Evolutionary conservation across 2,797 vertebrate genomes (phyloP), one percentile per base, ranked within the genome.

Genomic region (Loriculus beryllinus): DNA sequence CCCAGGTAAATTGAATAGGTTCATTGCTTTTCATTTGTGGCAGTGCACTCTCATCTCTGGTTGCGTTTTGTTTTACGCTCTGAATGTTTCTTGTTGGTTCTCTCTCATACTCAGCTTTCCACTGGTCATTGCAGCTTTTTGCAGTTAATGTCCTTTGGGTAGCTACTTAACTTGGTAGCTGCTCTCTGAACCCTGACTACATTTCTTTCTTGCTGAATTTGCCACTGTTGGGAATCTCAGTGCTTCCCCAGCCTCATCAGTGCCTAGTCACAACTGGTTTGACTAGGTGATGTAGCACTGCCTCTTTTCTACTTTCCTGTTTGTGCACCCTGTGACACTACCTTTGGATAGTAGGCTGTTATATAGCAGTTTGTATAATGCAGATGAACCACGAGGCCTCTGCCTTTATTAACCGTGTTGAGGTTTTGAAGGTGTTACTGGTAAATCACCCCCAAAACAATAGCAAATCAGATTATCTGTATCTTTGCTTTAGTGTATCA

Each of bases 11-110:
- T 29, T 8, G 18, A 22, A 3, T 3, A 12, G 5, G 21, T 33
- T 78, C 9, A 4, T 42, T 85, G 37, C 23, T 70, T 60, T 49
- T 31, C 4, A 7, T 85, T 26, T 76, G 47, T 33, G 64, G 10
- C 23, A 25, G 9, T 0, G 1, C 25, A 3, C 54, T 71, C 22
- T 74, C 43, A 23, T 17, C 19, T 85, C 59, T 72, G 71, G 18
- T 33, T 11, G 0, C 0, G 0, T 45, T 33, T 43, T 39, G 11
- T 7, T 87, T 71, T 23, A 28, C 15, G 6, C 12, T 43, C 9
- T 5, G 6, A 51, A 2, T 52, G 12, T 25, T 71, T 60, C 26
- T 45, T 23, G 0, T 13, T 65, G 21, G 4, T 21, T 54, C 47
- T 65, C 7, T 65, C 29, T 33, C 39, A 3, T 2, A 6, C 37